Evolutionary conservation across 2,888 invertebrate species (phyloP).

Genomic region (Palloptera scutellata): DNA sequence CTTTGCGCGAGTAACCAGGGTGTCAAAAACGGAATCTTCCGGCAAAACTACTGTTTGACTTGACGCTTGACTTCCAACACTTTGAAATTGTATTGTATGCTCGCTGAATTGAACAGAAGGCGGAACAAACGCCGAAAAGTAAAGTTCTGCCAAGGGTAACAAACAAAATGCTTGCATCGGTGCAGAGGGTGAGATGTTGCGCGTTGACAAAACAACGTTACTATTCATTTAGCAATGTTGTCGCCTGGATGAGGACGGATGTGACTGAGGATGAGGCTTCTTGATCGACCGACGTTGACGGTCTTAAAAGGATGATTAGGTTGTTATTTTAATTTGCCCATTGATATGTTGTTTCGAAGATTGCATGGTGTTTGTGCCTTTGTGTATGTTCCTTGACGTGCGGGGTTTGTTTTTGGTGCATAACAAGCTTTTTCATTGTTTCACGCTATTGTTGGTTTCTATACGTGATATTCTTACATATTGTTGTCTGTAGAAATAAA

Average conservation of each 20-base stretch:
- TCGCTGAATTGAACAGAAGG: conserved; percentile 54
- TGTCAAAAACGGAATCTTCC: conserved; percentile 39
- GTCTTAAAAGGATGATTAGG: conserved; percentile 66
- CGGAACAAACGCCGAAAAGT: conserved; percentile 62
- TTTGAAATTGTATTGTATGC: conserved; percentile 51
- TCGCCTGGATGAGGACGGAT: conserved; percentile 33
- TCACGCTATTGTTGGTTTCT: conserved; percentile 30
- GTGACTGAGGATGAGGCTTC: conserved; percentile 32
- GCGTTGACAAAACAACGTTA: conserved; percentile 18
- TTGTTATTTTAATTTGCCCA: conserved; percentile 66
- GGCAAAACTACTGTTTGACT: conserved; percentile 32
- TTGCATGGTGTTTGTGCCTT: conserved; percentile 3
- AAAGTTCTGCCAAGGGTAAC: conserved; percentile 45
- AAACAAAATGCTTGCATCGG: conserved; percentile 10
- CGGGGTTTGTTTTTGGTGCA: conserved; percentile 33
- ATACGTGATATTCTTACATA: conserved; percentile 24
- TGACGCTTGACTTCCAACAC: conserved; percentile 60
- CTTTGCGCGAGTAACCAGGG: conserved; percentile 30
- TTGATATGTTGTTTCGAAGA: conserved; percentile 53
- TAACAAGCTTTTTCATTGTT: conserved; percentile 39
- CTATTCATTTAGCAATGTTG: conserved; percentile 43
- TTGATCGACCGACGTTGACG: conserved; percentile 53
- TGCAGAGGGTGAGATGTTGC: neutral
- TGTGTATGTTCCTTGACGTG: conserved; percentile 15
- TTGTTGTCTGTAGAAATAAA: no score